Percentiles rank a stretch among this genome's conserved stretches.
These are phyloP conservation scores for Chloromyia formosa DNA, from an alignment of 2,888 invertebrate species.

Conservation along the genomic window DNA sequence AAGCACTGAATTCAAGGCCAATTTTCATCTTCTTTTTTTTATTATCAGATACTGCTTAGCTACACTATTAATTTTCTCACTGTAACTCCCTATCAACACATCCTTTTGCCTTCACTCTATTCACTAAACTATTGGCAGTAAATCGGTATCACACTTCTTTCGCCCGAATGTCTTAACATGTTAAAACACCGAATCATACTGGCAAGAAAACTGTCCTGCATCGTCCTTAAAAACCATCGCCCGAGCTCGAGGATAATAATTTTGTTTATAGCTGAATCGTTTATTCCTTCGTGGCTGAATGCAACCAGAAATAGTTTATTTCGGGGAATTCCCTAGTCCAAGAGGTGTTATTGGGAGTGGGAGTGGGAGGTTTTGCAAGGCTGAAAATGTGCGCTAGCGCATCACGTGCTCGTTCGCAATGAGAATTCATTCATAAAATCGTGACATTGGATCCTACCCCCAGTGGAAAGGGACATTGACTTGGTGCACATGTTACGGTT, in stretches of 20 bases:
- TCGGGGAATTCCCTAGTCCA: slow-evolving; percentile 12
- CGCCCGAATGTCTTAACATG: slow-evolving; percentile 6
- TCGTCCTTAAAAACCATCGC: background rate
- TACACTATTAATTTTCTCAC: too few species aligned
- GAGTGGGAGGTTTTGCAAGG: background rate
- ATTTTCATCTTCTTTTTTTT: too few species aligned
- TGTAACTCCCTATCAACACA: background rate
- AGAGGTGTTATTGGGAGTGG: background rate
- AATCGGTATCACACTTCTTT: background rate
- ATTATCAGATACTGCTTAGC: too few species aligned
- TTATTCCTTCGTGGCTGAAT: background rate
- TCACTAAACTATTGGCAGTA: too few species aligned
- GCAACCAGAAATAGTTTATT: background rate
- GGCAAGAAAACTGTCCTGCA: background rate
- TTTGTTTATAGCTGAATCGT: slow-evolving; percentile 28
- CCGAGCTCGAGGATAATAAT: background rate
- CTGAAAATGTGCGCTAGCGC: slow-evolving; percentile 45
- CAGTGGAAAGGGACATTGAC: too few species aligned
- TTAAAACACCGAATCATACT: slow-evolving; percentile 14
- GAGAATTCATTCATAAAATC: too few species aligned
- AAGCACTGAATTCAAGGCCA: too few species aligned
- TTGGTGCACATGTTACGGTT: too few species aligned
- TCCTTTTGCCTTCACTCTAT: too few species aligned
- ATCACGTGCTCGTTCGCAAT: slow-evolving; percentile 44
- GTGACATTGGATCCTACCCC: too few species aligned